Percentiles rank a stretch among this genome's conserved stretches.
phyloP scores from a whole-genome alignment of 2,113 vertebrate species.

The Sitta europaea region DNA sequence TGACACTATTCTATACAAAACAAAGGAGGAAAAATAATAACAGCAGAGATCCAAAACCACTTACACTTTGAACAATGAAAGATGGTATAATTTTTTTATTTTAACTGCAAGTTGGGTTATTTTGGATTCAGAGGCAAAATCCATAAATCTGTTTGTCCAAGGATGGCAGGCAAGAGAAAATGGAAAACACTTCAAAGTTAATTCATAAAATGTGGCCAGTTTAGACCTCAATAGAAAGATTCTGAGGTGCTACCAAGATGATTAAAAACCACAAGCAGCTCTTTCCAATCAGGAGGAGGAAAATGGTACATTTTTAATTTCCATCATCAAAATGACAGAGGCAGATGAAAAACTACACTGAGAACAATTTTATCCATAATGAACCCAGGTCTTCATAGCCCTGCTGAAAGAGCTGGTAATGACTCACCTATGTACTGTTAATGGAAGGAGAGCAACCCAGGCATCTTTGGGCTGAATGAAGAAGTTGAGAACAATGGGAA shows the following conservation, averaged over 20 bases:
- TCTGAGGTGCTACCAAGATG: neutral
- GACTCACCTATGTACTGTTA: neutral
- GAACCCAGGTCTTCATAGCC: neutral
- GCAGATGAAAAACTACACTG: neutral
- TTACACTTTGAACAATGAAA: neutral
- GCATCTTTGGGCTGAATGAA: neutral
- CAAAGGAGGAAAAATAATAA: neutral
- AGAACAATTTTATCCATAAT: neutral
- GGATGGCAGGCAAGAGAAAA: neutral
- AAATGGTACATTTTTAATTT: neutral
- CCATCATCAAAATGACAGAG: neutral
- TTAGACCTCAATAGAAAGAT: neutral
- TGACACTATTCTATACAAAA: neutral
- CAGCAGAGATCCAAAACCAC: neutral
- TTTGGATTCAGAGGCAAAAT: neutral
- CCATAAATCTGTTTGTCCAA: neutral
- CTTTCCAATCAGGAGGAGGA: neutral
- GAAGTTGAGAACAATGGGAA: neutral
- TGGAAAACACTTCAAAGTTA: neutral
- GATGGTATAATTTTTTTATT: neutral
- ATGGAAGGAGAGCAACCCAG: neutral
- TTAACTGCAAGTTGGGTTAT: neutral
- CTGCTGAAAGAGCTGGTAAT: neutral
- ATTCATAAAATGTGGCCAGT: neutral
- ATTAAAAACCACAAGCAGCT: neutral